Evolutionary conservation across 1,140 invertebrate genomes (phyloP).

Genomic region (Drosophila yakuba): DNA sequence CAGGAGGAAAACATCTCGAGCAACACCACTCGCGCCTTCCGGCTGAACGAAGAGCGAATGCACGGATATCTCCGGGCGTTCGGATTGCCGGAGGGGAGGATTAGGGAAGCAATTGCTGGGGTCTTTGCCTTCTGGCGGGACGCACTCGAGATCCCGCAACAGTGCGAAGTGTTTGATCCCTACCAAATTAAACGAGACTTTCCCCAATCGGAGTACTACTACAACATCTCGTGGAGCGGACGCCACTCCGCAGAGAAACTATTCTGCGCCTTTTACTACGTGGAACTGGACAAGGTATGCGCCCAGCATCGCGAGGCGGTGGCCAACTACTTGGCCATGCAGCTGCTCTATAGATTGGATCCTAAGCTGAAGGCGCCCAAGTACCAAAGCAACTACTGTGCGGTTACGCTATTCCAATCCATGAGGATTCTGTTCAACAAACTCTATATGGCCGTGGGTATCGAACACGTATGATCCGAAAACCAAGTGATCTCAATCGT

Average conservation of each 20-base stretch:
- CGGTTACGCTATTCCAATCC: slow-evolving; percentile 13
- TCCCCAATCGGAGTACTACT: slow-evolving; percentile 52
- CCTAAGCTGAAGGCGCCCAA: slow-evolving; percentile 47
- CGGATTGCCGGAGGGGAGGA: slow-evolving; percentile 37
- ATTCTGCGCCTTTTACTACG: slow-evolving; percentile 55
- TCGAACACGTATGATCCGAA: not conserved
- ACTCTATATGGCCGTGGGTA: slow-evolving; percentile 37
- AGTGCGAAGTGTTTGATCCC: not conserved
- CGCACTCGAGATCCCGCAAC: slow-evolving; percentile 33
- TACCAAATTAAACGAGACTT: not conserved
- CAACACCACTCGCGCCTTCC: slow-evolving; percentile 55
- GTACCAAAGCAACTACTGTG: slow-evolving; percentile 81
- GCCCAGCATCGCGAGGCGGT: slow-evolving; percentile 44
- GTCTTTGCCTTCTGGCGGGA: slow-evolving; percentile 69
- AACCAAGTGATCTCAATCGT: not conserved
- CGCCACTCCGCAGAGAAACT: not conserved
- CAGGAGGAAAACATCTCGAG: slow-evolving; percentile 56
- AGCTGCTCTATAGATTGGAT: slow-evolving; percentile 70
- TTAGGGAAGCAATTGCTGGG: slow-evolving; percentile 34
- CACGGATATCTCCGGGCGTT: slow-evolving; percentile 49
- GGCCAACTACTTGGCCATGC: slow-evolving; percentile 76
- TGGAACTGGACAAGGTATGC: slow-evolving; percentile 60
- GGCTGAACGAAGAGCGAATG: slow-evolving; percentile 64
- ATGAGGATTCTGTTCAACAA: slow-evolving; percentile 56
- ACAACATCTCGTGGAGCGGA: slow-evolving; percentile 64